phyloP scores from a whole-genome alignment of 2,113 vertebrate genomes.

The Maylandia zebra region DNA sequence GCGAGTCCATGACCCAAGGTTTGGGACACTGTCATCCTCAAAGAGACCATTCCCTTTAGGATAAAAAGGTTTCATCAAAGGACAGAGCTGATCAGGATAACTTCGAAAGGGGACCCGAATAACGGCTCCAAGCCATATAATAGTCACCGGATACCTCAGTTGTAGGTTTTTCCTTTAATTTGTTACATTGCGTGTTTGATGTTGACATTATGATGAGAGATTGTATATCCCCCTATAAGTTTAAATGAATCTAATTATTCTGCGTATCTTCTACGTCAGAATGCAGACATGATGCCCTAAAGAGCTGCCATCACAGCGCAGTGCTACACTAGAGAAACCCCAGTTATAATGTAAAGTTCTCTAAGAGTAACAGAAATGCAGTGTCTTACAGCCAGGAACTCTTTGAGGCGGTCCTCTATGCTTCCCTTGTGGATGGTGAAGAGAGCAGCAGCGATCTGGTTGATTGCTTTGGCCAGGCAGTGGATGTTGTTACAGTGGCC shows the following conservation, averaged over 20 bases:
- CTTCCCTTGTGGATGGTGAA: slow-evolving; percentile 99
- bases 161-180: neutral
- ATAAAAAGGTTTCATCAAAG: neutral
- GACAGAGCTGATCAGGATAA: neutral
- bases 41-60: neutral
- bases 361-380: neutral
- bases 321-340: fast-evolving
- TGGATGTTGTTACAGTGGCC: slow-evolving; percentile 99
- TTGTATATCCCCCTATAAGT: neutral
- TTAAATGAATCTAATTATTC: neutral
- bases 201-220: neutral
- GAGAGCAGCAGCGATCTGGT: slow-evolving; percentile 97
- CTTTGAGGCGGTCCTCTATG: slow-evolving; percentile 98
- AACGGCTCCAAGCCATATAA: neutral
- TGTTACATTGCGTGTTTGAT: neutral
- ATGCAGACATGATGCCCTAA: neutral
- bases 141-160: neutral
- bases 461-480: slow-evolving; percentile 97
- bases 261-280: neutral
- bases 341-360: neutral
- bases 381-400: slow-evolving; percentile 92
- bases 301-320: neutral
- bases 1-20: neutral
- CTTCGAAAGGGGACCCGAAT: neutral
- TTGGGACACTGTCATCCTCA: neutral